phyloP scores from a whole-genome alignment of 2,888 invertebrate genomes.

The Drosophila mercatorum region DNA sequence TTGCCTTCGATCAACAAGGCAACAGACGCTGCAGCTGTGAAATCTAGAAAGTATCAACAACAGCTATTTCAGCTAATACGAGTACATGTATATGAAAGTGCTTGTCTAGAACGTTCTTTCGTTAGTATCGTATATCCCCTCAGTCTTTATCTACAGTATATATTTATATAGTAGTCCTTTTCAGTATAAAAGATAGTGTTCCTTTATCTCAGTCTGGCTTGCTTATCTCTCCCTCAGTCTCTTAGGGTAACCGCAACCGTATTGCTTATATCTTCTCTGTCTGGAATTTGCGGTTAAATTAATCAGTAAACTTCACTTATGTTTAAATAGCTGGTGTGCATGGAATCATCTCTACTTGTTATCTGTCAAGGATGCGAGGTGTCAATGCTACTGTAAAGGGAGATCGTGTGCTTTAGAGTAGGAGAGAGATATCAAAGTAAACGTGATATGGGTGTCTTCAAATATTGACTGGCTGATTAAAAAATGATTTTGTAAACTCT shows the following conservation, averaged over 20 bases:
- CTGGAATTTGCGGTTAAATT: neutral
- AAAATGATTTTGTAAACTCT: neutral
- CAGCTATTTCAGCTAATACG: neutral
- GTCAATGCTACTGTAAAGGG: constrained; percentile 1
- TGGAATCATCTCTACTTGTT: neutral
- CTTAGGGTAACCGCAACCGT: neutral
- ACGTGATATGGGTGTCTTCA: neutral
- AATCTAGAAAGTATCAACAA: constrained; percentile 3
- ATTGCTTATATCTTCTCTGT: neutral
- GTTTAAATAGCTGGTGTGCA: constrained; percentile 1
- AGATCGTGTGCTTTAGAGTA: neutral
- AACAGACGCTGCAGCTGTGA: constrained; percentile 21
- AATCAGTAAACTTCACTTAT: constrained; percentile 4
- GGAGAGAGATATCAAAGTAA: neutral
- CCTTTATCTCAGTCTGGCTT: neutral
- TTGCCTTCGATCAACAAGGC: constrained; percentile 16
- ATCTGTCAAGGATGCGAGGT: constrained; percentile 3
- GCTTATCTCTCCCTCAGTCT: neutral
- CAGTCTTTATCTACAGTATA: neutral
- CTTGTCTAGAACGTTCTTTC: neutral
- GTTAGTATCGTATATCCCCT: neutral
- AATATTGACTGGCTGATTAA: neutral
- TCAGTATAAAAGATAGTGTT: neutral
- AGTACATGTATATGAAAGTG: neutral
- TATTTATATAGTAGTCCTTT: neutral